Percentiles rank a stretch among this genome's conserved stretches.
phyloP scores from a whole-genome alignment of 2,888 invertebrate species.

The Cephonodes hylas region DNA sequence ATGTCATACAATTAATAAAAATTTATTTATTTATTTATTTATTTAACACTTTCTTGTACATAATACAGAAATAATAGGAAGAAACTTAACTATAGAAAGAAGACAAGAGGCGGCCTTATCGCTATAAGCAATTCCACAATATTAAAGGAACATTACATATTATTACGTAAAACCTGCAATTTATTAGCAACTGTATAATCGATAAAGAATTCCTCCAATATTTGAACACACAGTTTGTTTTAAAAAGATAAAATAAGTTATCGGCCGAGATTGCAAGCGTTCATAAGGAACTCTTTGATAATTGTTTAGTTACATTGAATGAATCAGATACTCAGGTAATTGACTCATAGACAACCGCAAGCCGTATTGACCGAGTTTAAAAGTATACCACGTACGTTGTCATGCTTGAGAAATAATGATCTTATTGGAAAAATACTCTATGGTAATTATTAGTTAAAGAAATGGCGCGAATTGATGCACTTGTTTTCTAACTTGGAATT shows the following conservation, averaged over 20 bases:
- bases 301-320: slow-evolving; percentile 33
- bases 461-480: not conserved
- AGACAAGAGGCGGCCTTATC: too few species aligned
- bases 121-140: not conserved
- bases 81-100: too few species aligned
- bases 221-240: not conserved
- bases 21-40: too few species aligned
- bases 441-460: not conserved
- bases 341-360: slow-evolving; percentile 53
- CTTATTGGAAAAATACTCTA: not conserved
- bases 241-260: not conserved
- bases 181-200: not conserved
- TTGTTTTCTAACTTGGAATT: too few species aligned
- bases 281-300: slow-evolving; percentile 6
- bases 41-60: too few species aligned
- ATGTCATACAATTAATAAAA: too few species aligned
- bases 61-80: too few species aligned
- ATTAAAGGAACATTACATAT: not conserved
- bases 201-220: not conserved
- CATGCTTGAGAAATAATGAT: not conserved
- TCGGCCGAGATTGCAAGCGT: not conserved
- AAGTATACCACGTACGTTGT: not conserved
- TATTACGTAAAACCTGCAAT: not conserved
- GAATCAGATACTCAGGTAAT: slow-evolving; percentile 48
- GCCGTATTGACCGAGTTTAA: slow-evolving; percentile 28